Conservation (phyloP, 2,888 invertebrate species). For the Drosophila putrida region DNA sequence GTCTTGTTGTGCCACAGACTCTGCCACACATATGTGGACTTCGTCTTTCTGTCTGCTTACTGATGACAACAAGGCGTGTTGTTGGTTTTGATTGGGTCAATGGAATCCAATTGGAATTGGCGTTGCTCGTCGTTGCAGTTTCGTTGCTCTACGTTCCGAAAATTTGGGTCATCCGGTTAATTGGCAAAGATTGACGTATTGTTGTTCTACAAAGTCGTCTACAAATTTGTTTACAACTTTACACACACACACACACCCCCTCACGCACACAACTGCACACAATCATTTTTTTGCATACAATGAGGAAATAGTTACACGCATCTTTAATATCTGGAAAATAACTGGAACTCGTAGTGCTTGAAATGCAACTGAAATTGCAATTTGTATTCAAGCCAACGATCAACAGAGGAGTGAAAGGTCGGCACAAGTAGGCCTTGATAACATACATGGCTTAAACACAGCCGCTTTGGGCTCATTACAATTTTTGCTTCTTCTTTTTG, state of each 20-base stretch:
- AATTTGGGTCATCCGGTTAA: conserved; percentile 78
- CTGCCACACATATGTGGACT: conserved; percentile 16
- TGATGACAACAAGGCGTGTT: conserved; percentile 39
- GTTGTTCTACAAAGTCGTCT: conserved; percentile 71
- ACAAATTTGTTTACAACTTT: conserved; percentile 64
- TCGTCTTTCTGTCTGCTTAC: conserved; percentile 23
- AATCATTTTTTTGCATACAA: conserved; percentile 61
- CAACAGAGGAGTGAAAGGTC: conserved; percentile 44
- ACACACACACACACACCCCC: conserved; percentile 27
- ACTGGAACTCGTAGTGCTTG: conserved; percentile 25
- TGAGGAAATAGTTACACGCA: conserved; percentile 68
- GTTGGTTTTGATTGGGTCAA: conserved; percentile 76
- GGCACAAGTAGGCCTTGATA: conserved; percentile 41
- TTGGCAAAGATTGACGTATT: conserved; percentile 81
- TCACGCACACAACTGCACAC: conserved; percentile 1
- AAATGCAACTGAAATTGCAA: neutral
- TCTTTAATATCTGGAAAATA: conserved; percentile 48
- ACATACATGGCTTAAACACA: conserved; percentile 17
- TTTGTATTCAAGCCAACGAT: conserved; percentile 8
- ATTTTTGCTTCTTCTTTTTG: conserved; percentile 22
- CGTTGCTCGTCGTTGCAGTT: conserved; percentile 58
- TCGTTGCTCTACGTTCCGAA: conserved; percentile 37
- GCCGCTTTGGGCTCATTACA: conserved; percentile 12
- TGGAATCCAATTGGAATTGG: conserved; percentile 75
- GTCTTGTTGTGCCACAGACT: conserved; percentile 31